A percentile compares a stretch with the other conserved stretches of the same genome.
Conservation (phyloP, 2,113 vertebrate genomes). For the Passer domesticus region DNA sequence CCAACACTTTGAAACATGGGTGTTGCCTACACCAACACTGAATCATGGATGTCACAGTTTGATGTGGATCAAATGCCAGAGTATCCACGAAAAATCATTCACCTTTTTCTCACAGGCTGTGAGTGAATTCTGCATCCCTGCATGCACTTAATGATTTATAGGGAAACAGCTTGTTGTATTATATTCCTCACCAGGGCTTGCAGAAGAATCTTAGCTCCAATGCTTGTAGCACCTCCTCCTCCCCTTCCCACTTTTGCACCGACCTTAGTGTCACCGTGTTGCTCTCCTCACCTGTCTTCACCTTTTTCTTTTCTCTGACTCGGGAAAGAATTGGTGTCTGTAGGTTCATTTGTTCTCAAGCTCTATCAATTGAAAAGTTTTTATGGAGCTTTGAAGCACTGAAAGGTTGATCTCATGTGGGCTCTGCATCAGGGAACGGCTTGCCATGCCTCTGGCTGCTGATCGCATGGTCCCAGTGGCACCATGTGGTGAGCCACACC, state of each 20-base stretch:
- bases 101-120: neutral
- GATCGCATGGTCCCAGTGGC: too few relatives aligned
- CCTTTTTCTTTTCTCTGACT: neutral
- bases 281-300: neutral
- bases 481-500: too few relatives aligned
- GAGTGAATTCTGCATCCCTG: neutral
- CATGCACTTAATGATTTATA: neutral
- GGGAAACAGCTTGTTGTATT: too few relatives aligned
- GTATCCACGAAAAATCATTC: neutral
- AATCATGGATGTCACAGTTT: rapidly evolving
- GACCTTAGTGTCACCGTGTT: neutral
- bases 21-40: neutral
- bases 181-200: neutral
- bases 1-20: neutral
- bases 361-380: too few relatives aligned
- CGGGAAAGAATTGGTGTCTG: neutral
- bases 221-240: neutral
- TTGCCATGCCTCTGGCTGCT: neutral
- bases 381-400: neutral
- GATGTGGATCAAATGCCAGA: neutral
- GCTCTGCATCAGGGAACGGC: neutral
- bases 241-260: neutral
- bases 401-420: neutral
- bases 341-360: neutral
- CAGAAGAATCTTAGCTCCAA: neutral